Conservation (phyloP, 2,113 vertebrate genomes). For the Gopherus flavomarginatus region DNA sequence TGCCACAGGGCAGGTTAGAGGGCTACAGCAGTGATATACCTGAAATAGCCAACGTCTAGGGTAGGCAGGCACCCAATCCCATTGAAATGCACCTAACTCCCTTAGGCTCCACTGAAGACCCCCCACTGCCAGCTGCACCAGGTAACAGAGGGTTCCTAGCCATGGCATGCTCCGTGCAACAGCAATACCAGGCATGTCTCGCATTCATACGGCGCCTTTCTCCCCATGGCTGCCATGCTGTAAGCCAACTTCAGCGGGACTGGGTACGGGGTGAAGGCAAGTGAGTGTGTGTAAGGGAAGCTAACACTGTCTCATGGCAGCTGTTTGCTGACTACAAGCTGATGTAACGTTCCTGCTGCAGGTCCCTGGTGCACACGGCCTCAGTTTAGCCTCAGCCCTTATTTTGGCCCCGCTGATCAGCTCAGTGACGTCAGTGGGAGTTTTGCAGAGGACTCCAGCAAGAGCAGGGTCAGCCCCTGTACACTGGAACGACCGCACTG, state of each 20-base stretch:
- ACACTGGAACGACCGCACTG: too few species aligned
- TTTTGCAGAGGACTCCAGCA: background rate
- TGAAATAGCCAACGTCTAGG: background rate
- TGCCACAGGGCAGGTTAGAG: background rate
- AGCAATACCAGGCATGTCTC: background rate
- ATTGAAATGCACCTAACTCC: background rate
- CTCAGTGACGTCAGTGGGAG: too few species aligned
- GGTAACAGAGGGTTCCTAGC: background rate
- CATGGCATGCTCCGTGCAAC: background rate
- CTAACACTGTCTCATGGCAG: background rate
- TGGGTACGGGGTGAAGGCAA: background rate
- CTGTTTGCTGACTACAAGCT: background rate
- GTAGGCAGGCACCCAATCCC: background rate
- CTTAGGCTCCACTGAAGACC: background rate
- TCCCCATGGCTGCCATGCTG: background rate
- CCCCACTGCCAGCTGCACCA: background rate
- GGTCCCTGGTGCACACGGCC: background rate
- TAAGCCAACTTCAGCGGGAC: background rate
- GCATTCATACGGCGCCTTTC: background rate
- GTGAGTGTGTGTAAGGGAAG: background rate
- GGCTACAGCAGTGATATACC: background rate
- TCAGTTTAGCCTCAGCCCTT: background rate
- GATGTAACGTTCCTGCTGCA: background rate
- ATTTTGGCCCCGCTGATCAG: background rate
- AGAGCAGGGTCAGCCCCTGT: background rate